A percentile compares a stretch with the other conserved stretches of the same genome.
Evolutionary conservation across 2,113 vertebrate genomes (phyloP).

Genomic region (Strix uralensis): DNA sequence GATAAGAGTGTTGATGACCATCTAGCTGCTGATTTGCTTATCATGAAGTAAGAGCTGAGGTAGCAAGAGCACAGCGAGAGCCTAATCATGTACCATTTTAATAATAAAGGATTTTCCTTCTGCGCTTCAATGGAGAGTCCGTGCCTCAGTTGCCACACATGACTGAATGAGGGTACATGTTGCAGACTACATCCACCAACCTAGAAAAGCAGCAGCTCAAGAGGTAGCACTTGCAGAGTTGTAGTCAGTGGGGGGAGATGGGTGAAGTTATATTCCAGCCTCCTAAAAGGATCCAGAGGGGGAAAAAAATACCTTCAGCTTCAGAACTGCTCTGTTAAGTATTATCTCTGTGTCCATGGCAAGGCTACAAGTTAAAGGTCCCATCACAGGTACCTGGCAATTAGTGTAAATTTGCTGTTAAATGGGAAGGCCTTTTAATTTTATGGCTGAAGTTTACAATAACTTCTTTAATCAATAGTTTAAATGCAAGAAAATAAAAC

Average conservation of each 20-base stretch:
- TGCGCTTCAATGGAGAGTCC: too few species aligned
- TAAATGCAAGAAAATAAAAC: constrained; percentile 66
- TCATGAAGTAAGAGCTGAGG: too few species aligned
- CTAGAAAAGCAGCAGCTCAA: neutral
- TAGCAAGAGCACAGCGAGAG: too few species aligned
- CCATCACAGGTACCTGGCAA: neutral
- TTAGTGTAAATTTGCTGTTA: constrained; percentile 26
- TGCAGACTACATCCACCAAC: neutral
- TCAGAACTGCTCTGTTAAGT: neutral
- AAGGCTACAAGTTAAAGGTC: neutral
- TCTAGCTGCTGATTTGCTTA: too few species aligned
- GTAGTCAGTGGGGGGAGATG: neutral
- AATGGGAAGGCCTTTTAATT: constrained; percentile 54
- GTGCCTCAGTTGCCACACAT: too few species aligned
- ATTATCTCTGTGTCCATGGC: neutral
- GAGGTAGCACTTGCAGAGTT: neutral
- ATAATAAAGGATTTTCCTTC: too few species aligned
- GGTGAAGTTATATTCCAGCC: neutral
- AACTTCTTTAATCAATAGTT: constrained; percentile 68
- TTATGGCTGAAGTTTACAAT: constrained; percentile 41
- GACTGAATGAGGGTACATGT: neutral
- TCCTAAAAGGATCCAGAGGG: neutral
- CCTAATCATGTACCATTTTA: too few species aligned
- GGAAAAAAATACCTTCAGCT: neutral
- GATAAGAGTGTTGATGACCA: too few species aligned